Conservation (phyloP, 2,797 vertebrate genomes). For the Acanthurus leucopareius region DNA sequence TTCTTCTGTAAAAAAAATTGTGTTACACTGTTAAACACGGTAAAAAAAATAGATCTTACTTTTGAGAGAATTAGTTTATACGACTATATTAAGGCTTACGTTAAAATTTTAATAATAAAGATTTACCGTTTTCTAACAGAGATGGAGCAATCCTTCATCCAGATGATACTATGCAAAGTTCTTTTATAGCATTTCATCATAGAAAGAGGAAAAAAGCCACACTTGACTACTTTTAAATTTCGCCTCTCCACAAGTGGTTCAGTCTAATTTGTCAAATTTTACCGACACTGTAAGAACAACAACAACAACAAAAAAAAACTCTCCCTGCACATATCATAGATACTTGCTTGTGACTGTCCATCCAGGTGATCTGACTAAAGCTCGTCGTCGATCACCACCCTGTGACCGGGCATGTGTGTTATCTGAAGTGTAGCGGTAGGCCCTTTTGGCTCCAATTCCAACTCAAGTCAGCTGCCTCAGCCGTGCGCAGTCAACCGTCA, state of each 20-base stretch:
- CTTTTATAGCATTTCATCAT: no score
- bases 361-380: neutral
- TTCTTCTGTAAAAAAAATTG: no score
- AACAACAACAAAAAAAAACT: neutral
- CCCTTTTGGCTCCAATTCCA: slow-evolving; percentile 76
- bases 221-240: neutral
- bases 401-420: neutral
- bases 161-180: neutral
- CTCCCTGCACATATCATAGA: neutral
- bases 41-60: neutral
- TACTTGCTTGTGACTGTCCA: neutral
- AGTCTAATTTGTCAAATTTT: neutral
- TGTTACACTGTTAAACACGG: no score
- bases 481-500: slow-evolving; percentile 76
- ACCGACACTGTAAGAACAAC: neutral
- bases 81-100: neutral
- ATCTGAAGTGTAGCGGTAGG: slow-evolving; percentile 59
- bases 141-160: neutral
- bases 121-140: neutral
- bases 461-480: slow-evolving; percentile 67
- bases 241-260: slow-evolving; percentile 15
- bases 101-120: neutral
- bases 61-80: neutral
- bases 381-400: neutral
- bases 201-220: no score